Conservation (phyloP, 2,113 vertebrate genomes). For the Leucosticte australis region DNA sequence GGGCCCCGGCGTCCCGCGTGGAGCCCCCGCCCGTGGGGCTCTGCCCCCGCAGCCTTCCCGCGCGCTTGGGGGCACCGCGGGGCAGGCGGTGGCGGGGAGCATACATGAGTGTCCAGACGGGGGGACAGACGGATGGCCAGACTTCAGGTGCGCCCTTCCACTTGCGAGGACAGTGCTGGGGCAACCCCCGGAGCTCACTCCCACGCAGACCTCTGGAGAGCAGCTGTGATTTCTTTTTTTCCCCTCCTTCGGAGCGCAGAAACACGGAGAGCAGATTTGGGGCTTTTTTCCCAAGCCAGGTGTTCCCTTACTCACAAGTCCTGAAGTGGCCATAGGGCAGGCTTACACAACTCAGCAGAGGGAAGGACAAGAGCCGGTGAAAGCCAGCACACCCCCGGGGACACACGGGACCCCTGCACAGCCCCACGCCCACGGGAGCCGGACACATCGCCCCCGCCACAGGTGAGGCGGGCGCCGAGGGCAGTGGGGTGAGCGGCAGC, state of each 20-base stretch:
- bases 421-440: not conserved
- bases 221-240: not conserved
- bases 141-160: not conserved
- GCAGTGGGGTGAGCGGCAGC: not conserved
- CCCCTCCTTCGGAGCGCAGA: not conserved
- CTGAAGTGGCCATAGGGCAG: not conserved
- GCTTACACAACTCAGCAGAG: not conserved
- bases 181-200: not conserved
- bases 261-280: not conserved
- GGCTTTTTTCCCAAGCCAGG: not conserved
- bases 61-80: not conserved
- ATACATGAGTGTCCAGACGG: not conserved
- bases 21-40: not conserved
- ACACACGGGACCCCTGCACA: not conserved
- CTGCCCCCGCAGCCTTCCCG: not conserved
- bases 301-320: not conserved
- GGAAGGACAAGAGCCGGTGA: not conserved
- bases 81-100: not conserved
- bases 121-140: not conserved
- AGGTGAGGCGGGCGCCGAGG: not conserved
- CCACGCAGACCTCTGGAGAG: not conserved
- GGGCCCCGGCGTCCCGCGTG: accelerated
- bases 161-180: not conserved
- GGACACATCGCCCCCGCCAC: not conserved
- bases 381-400: not conserved